These are phyloP conservation scores for Parambassis ranga DNA, from an alignment of 2,797 vertebrate species.

Conservation along the genomic window DNA sequence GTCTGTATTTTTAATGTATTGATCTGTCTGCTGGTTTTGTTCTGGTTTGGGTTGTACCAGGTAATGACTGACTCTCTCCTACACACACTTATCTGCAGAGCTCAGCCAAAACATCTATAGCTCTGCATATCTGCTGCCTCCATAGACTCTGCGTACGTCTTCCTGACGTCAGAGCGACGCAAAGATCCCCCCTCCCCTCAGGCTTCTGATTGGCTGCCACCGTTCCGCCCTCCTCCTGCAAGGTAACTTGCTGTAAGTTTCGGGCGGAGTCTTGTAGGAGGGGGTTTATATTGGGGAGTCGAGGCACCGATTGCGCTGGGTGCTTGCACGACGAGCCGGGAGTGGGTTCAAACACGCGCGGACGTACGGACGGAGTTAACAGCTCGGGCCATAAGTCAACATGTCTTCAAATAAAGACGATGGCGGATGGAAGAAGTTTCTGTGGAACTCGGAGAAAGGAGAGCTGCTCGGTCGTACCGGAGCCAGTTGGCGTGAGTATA, in stretches of 20 bases:
- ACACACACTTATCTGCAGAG: neutral
- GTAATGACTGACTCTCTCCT: neutral
- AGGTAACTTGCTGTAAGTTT: slow-evolving; percentile 52
- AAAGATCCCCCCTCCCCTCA: neutral
- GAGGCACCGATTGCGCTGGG: slow-evolving; percentile 41
- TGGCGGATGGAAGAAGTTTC: slow-evolving; percentile 92
- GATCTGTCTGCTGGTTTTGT: too few species aligned
- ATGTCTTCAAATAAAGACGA: slow-evolving; percentile 92
- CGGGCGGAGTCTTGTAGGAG: slow-evolving; percentile 68
- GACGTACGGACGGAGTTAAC: neutral
- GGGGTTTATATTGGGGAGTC: slow-evolving; percentile 73
- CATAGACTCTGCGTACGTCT: slow-evolving; percentile 11
- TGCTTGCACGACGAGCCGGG: slow-evolving; percentile 49
- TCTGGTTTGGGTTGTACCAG: neutral
- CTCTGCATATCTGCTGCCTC: neutral
- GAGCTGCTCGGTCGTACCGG: slow-evolving; percentile 92
- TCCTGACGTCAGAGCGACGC: slow-evolving; percentile 49
- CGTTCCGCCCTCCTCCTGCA: slow-evolving; percentile 40
- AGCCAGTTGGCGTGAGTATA: slow-evolving; percentile 92
- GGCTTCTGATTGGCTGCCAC: slow-evolving; percentile 55
- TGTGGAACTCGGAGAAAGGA: slow-evolving; percentile 93
- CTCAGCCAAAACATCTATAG: neutral
- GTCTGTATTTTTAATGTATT: too few species aligned
- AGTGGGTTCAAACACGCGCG: slow-evolving; percentile 17
- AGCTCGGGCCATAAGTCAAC: slow-evolving; percentile 9